Conservation (phyloP, 2,888 invertebrate genomes). For the Acanthosepion esculentum region DNA sequence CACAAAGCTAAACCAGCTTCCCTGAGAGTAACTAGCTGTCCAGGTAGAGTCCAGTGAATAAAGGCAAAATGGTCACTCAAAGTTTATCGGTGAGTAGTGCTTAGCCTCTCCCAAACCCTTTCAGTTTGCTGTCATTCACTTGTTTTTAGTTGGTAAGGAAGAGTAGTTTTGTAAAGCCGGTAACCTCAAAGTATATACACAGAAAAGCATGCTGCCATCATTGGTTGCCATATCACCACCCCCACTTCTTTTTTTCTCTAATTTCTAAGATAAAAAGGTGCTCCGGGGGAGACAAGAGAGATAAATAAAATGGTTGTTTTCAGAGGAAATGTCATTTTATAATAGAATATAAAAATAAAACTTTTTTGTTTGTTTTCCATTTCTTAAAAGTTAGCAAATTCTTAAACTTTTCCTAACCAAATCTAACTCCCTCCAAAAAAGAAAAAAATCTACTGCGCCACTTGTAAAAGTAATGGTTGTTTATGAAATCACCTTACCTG, state of each 20-base stretch:
- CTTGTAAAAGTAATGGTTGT: not conserved
- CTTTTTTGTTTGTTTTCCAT: not conserved
- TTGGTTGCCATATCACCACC: not conserved
- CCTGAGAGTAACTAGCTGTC: constrained; percentile 3
- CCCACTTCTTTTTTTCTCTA: not conserved
- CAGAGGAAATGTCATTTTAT: not conserved
- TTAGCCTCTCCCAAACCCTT: not conserved
- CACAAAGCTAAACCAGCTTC: not conserved
- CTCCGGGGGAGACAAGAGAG: not conserved
- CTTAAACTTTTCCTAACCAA: not conserved
- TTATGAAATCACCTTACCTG: not conserved
- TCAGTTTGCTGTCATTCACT: not conserved
- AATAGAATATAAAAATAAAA: not conserved
- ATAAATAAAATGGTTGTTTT: not conserved
- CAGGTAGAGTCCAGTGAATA: constrained; percentile 20
- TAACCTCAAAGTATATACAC: not conserved
- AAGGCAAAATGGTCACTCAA: not conserved
- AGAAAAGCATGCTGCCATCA: constrained; percentile 7
- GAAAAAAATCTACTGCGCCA: not conserved
- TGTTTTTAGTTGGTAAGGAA: not conserved
- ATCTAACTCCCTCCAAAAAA: not conserved
- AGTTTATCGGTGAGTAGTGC: not conserved
- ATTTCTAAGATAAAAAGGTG: not conserved
- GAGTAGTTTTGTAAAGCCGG: not conserved
- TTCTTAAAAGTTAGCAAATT: not conserved